Conservation (phyloP, 2,113 vertebrate genomes). For the Prinia subflava region DNA sequence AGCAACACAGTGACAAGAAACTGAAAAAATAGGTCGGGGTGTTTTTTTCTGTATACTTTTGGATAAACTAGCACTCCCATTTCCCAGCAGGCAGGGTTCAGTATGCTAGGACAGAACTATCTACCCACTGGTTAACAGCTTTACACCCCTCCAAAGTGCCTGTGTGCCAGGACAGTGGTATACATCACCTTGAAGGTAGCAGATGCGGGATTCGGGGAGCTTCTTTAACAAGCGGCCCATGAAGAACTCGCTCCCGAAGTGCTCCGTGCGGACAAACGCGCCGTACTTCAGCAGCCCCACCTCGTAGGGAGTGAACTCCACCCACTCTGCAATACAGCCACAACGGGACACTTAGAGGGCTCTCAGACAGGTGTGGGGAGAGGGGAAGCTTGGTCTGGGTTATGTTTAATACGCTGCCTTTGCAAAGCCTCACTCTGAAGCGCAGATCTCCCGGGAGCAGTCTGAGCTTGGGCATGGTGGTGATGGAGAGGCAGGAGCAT, state of each 20-base stretch:
- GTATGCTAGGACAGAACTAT: neutral
- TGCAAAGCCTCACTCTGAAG: neutral
- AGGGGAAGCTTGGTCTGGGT: neutral
- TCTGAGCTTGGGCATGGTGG: neutral
- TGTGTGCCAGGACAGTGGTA: neutral
- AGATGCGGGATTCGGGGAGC: slow-evolving; percentile 68
- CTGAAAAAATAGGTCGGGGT: neutral
- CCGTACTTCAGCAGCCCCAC: slow-evolving; percentile 76
- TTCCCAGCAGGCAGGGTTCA: neutral
- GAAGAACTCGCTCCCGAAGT: slow-evolving; percentile 77
- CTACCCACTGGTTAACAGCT: neutral
- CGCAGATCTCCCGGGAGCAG: rapidly evolving
- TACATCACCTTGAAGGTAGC: slow-evolving; percentile 76
- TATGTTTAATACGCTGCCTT: neutral
- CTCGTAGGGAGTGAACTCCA: slow-evolving; percentile 78
- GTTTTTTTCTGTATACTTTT: neutral
- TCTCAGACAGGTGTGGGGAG: rapidly evolving
- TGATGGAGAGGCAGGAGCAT: rapidly evolving
- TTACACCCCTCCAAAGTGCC: neutral
- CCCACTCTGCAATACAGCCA: slow-evolving; percentile 71
- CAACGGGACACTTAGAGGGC: neutral
- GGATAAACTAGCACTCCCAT: neutral
- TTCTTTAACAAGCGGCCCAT: slow-evolving; percentile 72
- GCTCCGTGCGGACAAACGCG: slow-evolving; percentile 53
- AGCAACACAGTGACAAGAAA: neutral